Evolutionary conservation across 2,888 invertebrate species (phyloP), one percentile per base, ranked within the genome.

Genomic region (Synergus gifuensis): DNA sequence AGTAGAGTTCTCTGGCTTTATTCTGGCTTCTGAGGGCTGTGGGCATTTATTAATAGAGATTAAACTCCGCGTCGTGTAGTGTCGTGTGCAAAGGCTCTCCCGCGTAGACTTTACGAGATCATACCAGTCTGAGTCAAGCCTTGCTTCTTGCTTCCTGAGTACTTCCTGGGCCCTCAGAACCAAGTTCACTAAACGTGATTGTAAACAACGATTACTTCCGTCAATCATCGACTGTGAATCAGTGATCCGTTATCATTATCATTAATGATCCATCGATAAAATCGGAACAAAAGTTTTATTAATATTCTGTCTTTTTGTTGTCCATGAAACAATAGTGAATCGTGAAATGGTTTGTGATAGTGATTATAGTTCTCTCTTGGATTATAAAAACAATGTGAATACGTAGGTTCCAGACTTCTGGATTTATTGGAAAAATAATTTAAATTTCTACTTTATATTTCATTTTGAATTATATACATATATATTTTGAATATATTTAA

Each of bases 11-110:
- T 83, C 49, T 54, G 84, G 80, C 87, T 87, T 86, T 89, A 89
- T 88, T 89, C 89, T 86, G 86, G 86, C 89, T 76, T 54, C 36
- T 54, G 81, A 77, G 82, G 83, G 78, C 83, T 83, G 86, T 84
- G 89, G 85, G 85, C 88, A 90, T 91, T 90, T 92, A 92, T 92
- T 92, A 92, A 92, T 92, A 92, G 92, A 91, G 91, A 92, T 91
- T 90, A 91, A 91, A 91, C 88, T 89, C 86, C 85, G 91, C 90
- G 91, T 91, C 91, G 91, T 91, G 91, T 91, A 85, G 91, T 87
- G 90, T 89, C 91, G 92, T 91, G 92, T 90, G 92, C 92, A 92
- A 88, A 87, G 85, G 86, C 86, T 89, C 90, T 91, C 90, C 90
- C 90, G 90, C 90, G 88, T 88, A 86, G 88, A 82, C 83, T 86